Conservation (phyloP, 2,797 vertebrate genomes). For the Carduelis carduelis region DNA sequence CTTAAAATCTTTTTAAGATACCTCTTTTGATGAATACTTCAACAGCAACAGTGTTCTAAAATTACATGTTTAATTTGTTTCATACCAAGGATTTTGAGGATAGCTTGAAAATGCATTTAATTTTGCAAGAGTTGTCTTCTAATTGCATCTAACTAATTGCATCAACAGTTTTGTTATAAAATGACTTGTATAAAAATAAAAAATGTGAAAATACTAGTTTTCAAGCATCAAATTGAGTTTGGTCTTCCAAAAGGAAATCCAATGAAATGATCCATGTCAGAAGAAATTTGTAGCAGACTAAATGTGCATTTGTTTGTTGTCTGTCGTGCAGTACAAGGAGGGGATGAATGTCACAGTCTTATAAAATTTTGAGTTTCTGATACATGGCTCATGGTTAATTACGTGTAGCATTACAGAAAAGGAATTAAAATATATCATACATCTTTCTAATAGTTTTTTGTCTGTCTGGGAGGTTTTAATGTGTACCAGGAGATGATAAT, state of each 20-base stretch:
- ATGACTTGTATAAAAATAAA: background rate
- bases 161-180: background rate
- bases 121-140: background rate
- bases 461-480: background rate
- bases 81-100: background rate
- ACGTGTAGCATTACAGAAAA: background rate
- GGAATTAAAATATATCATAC: background rate
- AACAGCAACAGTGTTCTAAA: background rate
- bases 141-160: background rate
- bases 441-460: background rate
- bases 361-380: background rate
- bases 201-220: background rate
- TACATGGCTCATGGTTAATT: background rate
- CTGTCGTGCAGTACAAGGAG: background rate
- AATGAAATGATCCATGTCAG: background rate
- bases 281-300: background rate
- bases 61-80: background rate
- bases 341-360: background rate
- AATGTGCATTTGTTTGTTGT: background rate
- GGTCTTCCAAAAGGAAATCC: background rate
- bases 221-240: background rate
- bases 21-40: background rate
- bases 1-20: background rate
- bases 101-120: background rate
- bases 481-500: background rate